Conservation (phyloP, 2,888 invertebrate genomes). For the Gastrophysa polygoni region DNA sequence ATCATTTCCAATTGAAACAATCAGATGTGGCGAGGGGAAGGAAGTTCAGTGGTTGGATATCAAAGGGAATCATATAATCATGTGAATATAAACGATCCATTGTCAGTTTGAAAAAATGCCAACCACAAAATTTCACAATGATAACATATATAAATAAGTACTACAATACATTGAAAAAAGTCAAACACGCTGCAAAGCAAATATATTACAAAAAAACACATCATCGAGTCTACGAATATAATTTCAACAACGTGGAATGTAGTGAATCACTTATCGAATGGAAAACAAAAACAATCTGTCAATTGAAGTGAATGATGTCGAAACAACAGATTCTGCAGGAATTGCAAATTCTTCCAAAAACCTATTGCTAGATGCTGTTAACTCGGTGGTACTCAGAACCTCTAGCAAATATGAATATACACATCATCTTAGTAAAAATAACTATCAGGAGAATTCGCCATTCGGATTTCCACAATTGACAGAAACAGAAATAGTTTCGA, state of each 20-base stretch:
- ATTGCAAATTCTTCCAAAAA: background rate
- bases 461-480: background rate
- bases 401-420: background rate
- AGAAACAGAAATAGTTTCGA: background rate
- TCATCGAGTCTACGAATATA: background rate
- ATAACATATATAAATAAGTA: constrained; percentile 4
- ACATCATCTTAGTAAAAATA: background rate
- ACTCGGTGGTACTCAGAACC: background rate
- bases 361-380: background rate
- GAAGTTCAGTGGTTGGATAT: background rate
- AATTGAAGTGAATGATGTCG: background rate
- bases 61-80: background rate
- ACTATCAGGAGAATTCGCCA: background rate
- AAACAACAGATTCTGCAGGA: background rate
- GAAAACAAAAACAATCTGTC: constrained; percentile 1
- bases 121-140: background rate
- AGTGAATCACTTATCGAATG: background rate
- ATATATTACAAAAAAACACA: background rate
- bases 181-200: background rate
- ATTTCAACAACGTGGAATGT: constrained; percentile 1
- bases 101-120: background rate
- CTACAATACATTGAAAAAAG: background rate
- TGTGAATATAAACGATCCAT: background rate
- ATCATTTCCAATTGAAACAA: background rate
- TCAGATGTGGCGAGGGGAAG: background rate